These are phyloP conservation scores for Chymomyza fuscimana DNA, from an alignment of 2,888 invertebrate genomes.

Conservation along the genomic window DNA sequence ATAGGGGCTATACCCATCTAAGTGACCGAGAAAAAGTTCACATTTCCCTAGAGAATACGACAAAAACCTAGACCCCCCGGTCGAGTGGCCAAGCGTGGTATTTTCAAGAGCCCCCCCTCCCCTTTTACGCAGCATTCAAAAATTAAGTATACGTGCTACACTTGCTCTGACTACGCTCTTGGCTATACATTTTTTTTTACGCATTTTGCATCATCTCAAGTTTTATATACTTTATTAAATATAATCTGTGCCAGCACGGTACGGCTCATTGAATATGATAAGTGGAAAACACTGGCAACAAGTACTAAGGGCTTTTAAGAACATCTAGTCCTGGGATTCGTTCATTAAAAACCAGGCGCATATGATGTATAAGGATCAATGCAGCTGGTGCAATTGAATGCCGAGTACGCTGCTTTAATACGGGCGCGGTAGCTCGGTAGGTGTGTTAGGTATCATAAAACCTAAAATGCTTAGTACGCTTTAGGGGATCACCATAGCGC, in stretches of 20 bases:
- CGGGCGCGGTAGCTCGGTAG: not conserved
- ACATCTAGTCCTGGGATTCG: constrained; percentile 29
- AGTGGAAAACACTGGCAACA: constrained; percentile 15
- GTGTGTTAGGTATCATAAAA: not conserved
- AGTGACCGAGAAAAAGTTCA: too few relatives aligned
- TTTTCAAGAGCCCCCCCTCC: too few relatives aligned
- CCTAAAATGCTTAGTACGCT: not conserved
- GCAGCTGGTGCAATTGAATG: constrained; percentile 39
- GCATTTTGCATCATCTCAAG: not conserved
- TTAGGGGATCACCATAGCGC: constrained; percentile 53
- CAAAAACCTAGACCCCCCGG: too few relatives aligned
- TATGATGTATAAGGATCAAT: constrained; percentile 45
- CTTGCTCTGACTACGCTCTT: too few relatives aligned
- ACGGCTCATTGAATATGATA: not conserved
- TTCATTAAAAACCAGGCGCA: constrained; percentile 48
- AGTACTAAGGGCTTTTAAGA: constrained; percentile 16
- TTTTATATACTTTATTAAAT: not conserved
- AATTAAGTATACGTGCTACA: too few relatives aligned
- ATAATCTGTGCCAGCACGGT: not conserved
- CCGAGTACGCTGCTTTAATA: not conserved
- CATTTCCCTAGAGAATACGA: too few relatives aligned
- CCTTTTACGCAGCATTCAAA: too few relatives aligned
- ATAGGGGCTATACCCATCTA: too few relatives aligned
- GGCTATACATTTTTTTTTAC: too few relatives aligned
- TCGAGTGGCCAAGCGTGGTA: too few relatives aligned